Base-by-base conservation (phyloP, 2,797 vertebrate genomes). In the Acanthurus tractus region DNA sequence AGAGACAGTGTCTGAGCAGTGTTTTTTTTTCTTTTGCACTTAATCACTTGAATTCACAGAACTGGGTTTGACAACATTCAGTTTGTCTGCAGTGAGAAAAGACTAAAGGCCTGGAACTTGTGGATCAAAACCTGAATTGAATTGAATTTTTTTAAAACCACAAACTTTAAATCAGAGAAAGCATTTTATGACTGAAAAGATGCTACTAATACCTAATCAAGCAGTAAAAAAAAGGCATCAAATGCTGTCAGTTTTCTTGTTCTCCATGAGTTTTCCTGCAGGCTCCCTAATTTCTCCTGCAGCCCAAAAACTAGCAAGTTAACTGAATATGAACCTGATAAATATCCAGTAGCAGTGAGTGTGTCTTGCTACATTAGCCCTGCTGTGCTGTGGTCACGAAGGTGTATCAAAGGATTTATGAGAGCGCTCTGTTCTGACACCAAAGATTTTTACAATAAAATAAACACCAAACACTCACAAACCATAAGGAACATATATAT, bases 151-250 rank as follows among this genome's bases (percentile, higher is more conserved):
- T n/a, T 53, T 78, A 63, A 23, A 38, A 65, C 50, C 61, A 48
- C 52, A 76, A 63, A 48, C 23, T 22, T 58, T 66, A 18, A 62
- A 77, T n/a, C 48, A 52, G 18, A 58, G 17, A 1, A 1, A 58
- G n/a, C 1, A 17, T 45, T 66, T 75, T 6, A 57, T 76, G 45
- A 74, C 13, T 61, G 1, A 45, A 20, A 76, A 82, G 29, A 52
- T 48, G 22, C 11, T 1, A 45, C 54, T 63, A 29, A 23, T 67
- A 70, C 79, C 74, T 49, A 63, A 72, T 81, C 72, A 86, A 61
- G 23, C 10, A 25, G 40, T 46, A 23, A 52, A 46, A 54, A 63
- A 53, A 29, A 29, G 0, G 53, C 8, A 77, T 22, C 71, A 58
- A 52, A 63, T 8, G 40, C 3, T 40, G 17, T 68, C 52, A 20